Conservation (phyloP, 2,113 vertebrate species). For the Nannobrachium achirus region DNA sequence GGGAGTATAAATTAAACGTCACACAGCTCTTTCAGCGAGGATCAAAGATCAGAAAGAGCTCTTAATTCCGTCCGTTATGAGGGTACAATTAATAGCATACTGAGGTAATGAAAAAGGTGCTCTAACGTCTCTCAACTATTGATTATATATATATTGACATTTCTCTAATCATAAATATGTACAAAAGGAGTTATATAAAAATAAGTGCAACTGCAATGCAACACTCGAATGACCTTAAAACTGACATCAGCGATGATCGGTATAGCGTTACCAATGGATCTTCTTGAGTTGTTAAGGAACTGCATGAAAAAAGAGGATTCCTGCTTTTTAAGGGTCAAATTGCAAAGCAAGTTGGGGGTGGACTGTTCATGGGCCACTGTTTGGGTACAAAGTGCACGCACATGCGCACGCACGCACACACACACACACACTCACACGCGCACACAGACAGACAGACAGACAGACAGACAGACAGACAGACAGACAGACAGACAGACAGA, state of each 20-base stretch:
- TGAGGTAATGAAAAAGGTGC: slow-evolving; percentile 48
- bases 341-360: not conserved
- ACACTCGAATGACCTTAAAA: not conserved
- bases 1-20: not conserved
- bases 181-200: slow-evolving; percentile 3
- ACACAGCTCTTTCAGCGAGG: not conserved
- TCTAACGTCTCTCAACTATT: slow-evolving; percentile 18
- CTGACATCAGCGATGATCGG: not conserved
- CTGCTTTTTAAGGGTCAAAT: not conserved
- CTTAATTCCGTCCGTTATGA: slow-evolving; percentile 10
- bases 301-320: not conserved
- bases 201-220: slow-evolving; percentile 2
- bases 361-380: slow-evolving; percentile 43
- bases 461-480: too few species aligned
- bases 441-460: slow-evolving; percentile 14
- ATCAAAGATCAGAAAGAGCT: slow-evolving; percentile 13
- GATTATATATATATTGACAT: slow-evolving; percentile 3
- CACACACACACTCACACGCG: slow-evolving; percentile 13
- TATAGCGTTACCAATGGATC: not conserved
- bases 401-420: slow-evolving; percentile 11
- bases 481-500: too few species aligned
- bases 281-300: not conserved
- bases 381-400: slow-evolving; percentile 34
- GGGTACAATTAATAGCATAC: slow-evolving; percentile 1
- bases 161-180: slow-evolving; percentile 6